Conservation (phyloP, 2,113 vertebrate genomes). For the Trogon surrucura region DNA sequence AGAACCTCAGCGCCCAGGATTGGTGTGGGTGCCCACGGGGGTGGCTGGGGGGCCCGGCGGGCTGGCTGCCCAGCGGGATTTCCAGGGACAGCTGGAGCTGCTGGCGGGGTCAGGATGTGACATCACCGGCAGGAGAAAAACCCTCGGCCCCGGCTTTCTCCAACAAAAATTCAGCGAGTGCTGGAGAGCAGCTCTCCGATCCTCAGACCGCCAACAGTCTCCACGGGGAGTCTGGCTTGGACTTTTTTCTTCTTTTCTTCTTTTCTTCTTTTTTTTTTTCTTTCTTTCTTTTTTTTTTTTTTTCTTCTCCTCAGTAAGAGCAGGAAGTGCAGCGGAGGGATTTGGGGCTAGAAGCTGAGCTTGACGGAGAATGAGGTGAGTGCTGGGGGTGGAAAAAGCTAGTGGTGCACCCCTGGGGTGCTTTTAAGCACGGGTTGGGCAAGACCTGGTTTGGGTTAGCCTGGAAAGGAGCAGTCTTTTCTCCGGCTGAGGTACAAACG, state of each 20-base stretch:
- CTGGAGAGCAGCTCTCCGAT: neutral
- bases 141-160: neutral
- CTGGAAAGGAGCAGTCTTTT: neutral
- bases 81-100: slow-evolving; percentile 62
- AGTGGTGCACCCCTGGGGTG: no score
- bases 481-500: neutral
- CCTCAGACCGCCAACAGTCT: neutral
- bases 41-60: neutral
- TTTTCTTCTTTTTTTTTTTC: neutral
- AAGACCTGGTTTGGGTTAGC: neutral
- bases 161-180: neutral
- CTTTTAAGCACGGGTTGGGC: neutral
- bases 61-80: neutral
- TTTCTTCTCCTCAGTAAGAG: neutral
- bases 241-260: neutral
- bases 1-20: neutral
- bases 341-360: neutral
- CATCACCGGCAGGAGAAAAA: slow-evolving; percentile 82
- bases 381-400: neutral
- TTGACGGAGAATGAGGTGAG: slow-evolving; percentile 7
- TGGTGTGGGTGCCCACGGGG: neutral
- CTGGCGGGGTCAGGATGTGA: slow-evolving; percentile 90
- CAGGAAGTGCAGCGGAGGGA: neutral
- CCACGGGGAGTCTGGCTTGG: neutral
- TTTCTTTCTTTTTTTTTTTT: neutral